phyloP scores from a whole-genome alignment of 2,888 invertebrate genomes.

The Vesta saturnalis region DNA sequence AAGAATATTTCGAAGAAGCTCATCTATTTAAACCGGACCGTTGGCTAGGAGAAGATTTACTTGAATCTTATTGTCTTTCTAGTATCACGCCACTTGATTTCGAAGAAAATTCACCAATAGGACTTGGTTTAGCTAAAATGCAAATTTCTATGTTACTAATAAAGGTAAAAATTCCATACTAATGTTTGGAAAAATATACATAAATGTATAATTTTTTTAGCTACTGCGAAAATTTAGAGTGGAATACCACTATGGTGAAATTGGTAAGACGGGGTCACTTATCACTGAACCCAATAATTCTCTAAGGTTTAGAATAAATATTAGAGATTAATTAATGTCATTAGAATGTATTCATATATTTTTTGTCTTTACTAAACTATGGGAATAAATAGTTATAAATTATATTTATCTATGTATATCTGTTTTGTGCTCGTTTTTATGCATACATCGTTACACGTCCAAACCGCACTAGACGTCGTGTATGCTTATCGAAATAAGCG shows the following conservation, averaged over 20 bases:
- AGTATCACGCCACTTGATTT: constrained; percentile 72
- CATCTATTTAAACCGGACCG: constrained; percentile 70
- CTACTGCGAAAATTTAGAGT: constrained; percentile 70
- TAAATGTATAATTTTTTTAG: constrained; percentile 58
- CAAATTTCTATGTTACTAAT: constrained; percentile 68
- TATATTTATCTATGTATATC: no score
- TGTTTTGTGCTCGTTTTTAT: no score
- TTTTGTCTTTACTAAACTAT: no score
- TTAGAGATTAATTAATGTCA: constrained; percentile 62
- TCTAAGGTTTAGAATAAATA: constrained; percentile 72
- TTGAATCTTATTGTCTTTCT: constrained; percentile 56
- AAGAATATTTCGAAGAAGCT: constrained; percentile 74
- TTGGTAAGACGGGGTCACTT: constrained; percentile 68
- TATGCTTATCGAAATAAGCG: no score
- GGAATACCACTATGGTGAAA: constrained; percentile 75
- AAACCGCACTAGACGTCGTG: no score
- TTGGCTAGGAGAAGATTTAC: constrained; percentile 65
- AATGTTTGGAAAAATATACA: neutral
- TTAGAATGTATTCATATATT: no score
- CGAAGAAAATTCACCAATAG: constrained; percentile 71
- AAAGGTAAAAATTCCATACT: constrained; percentile 64
- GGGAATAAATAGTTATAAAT: no score
- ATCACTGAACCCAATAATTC: constrained; percentile 70
- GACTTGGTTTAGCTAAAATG: constrained; percentile 69
- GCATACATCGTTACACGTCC: no score